Base-by-base conservation (phyloP, 2,888 invertebrate species). In the Chaitophorus viminalis region DNA sequence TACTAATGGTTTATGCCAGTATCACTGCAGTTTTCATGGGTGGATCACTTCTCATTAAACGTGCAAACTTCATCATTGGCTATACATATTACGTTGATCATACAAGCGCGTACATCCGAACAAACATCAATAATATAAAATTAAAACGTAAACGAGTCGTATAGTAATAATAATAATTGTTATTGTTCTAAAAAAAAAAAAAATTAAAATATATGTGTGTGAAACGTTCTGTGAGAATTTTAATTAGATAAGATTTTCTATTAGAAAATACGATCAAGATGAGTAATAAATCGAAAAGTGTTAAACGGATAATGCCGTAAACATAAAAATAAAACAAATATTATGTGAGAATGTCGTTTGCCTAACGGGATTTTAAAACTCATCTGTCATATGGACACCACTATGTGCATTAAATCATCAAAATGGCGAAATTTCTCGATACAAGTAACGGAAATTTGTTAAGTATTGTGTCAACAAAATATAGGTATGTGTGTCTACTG, bases 331-430 rank as follows among this genome's bases (percentile, higher is more conserved):
- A 29, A 70, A 70, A 70, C 14, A 31, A 70, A 29, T 31, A 70
- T 70, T 70, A 70, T 70, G 70, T 70, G 70, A 70, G 70, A 70
- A 70, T 70, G 70, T 70, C 11, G 70, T 70, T 70, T 31, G 31
- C 31, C 29, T 31, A 31, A 70, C 70, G 70, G 70, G 70, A 31
- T 31, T 31, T 70, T 3, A 0, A 70, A 70, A 29, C 31, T 17
- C 14, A 70, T 4, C 70, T 29, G 3, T 60, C 25, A 60, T 21
- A 11, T 4, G 3, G 54, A 54, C 54, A 54, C 25, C 8, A 21
- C 18, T 1, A 5, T 54, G 25, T 21, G 60, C 18, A 21, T 60
- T 60, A 60, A 60, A 60, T 60, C 60, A 60, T 60, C 60, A 21
- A 46, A 25, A 60, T 60, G 60, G 6, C 60, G 21, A 60, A 11